phyloP scores from a whole-genome alignment of 2,113 vertebrate species.

The Pterophyllum scalare region DNA sequence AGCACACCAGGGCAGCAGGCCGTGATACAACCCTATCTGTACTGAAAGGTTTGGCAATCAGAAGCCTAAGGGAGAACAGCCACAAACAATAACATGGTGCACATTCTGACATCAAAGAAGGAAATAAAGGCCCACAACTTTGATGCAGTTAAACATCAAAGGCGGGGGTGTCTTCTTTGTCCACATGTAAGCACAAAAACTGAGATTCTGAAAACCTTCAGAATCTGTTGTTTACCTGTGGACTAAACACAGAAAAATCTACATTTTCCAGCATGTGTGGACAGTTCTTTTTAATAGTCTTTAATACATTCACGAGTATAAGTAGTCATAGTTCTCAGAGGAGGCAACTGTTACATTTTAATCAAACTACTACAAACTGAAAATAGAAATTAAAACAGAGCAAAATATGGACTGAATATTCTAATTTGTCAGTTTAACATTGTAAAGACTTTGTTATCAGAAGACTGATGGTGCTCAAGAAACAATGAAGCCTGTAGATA shows the following conservation, averaged over 20 bases:
- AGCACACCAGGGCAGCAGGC: fast-evolving
- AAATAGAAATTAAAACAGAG: too few species aligned
- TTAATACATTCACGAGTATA: background rate
- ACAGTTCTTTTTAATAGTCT: background rate
- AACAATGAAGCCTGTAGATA: background rate
- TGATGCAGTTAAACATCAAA: background rate
- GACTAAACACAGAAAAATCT: background rate
- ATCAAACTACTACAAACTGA: background rate
- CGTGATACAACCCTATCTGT: background rate
- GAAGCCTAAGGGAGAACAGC: background rate
- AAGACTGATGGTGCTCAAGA: background rate
- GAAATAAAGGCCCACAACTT: background rate
- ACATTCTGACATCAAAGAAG: fast-evolving
- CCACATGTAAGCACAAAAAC: background rate
- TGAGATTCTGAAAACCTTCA: background rate
- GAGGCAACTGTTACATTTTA: background rate
- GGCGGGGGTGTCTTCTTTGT: background rate
- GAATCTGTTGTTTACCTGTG: too few species aligned
- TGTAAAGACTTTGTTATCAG: too few species aligned
- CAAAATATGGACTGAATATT: too few species aligned
- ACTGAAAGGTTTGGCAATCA: background rate
- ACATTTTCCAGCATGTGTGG: background rate
- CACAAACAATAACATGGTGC: background rate
- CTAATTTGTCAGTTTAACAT: background rate
- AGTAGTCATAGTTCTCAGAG: background rate